Evolutionary conservation across 2,797 vertebrate genomes (phyloP).

Genomic region (Discoglossus pictus): DNA sequence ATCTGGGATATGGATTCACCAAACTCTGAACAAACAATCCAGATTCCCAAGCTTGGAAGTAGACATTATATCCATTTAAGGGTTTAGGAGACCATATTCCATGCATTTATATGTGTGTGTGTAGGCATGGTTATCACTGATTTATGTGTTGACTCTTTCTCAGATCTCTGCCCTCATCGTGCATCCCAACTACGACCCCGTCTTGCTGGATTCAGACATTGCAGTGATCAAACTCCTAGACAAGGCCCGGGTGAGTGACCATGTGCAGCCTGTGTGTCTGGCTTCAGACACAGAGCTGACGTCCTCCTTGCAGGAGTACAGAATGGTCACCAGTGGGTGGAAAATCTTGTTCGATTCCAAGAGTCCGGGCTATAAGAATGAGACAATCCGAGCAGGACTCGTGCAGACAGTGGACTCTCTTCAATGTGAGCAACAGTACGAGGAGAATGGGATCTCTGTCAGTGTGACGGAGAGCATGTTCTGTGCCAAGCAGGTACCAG

Average conservation of each 20-base stretch:
- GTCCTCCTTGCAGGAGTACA: slow-evolving; percentile 61
- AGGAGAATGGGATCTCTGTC: slow-evolving; percentile 82
- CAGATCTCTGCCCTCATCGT: slow-evolving; percentile 87
- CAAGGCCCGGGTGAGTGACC: slow-evolving; percentile 88
- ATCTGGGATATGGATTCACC: no score
- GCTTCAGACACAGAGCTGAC: slow-evolving; percentile 69
- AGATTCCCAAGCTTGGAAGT: no score
- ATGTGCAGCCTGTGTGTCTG: slow-evolving; percentile 87
- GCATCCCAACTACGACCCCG: slow-evolving; percentile 90
- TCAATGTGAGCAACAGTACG: slow-evolving; percentile 91
- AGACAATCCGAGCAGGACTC: slow-evolving; percentile 80
- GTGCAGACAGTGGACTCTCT: slow-evolving; percentile 85
- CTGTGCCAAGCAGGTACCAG: slow-evolving; percentile 80
- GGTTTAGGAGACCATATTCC: no score
- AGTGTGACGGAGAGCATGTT: slow-evolving; percentile 96
- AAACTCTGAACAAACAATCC: no score
- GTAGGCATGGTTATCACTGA: no score
- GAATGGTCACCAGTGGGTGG: slow-evolving; percentile 87
- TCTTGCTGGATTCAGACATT: slow-evolving; percentile 90
- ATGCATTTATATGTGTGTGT: no score
- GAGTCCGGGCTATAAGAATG: slow-evolving; percentile 70
- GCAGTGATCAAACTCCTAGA: slow-evolving; percentile 90
- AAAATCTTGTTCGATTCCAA: slow-evolving; percentile 75
- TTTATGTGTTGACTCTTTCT: slow-evolving; percentile 43
- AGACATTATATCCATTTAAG: no score